These are phyloP conservation scores for Hozukius guyotensis DNA, from an alignment of 2,797 vertebrate genomes.

Conservation along the genomic window DNA sequence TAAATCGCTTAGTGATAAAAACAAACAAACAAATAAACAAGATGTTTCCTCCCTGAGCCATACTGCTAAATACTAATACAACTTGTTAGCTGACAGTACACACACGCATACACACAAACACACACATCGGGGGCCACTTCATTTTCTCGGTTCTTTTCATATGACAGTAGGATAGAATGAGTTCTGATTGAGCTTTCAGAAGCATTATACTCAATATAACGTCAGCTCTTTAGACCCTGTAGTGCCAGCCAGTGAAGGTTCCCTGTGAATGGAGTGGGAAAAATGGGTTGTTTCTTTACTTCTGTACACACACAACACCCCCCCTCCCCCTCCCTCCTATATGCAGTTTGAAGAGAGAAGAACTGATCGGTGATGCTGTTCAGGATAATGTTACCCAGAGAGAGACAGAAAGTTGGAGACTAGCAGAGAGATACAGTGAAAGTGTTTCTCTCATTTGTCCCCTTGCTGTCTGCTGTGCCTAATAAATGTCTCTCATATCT, in stretches of 20 bases:
- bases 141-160: not conserved
- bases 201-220: conserved; percentile 18
- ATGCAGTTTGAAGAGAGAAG: not conserved
- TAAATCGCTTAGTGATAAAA: not conserved
- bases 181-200: not conserved
- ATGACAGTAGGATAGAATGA: not conserved
- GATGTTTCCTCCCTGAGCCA: not conserved
- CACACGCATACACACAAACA: not conserved
- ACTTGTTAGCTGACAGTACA: not conserved
- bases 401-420: not conserved
- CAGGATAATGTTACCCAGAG: not conserved
- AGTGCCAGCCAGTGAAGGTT: conserved; percentile 17
- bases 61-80: not conserved
- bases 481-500: conserved; percentile 38
- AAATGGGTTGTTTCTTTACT: not conserved
- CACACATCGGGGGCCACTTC: not conserved
- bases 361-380: not conserved
- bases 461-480: conserved; percentile 6
- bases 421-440: not conserved
- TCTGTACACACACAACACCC: not conserved
- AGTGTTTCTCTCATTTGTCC: conserved; percentile 12
- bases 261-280: not conserved
- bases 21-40: not conserved
- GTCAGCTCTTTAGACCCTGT: not conserved
- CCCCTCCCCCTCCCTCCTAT: too few species aligned